Conservation (phyloP, 2,888 invertebrate genomes). For the Caenorhabditis becei region DNA sequence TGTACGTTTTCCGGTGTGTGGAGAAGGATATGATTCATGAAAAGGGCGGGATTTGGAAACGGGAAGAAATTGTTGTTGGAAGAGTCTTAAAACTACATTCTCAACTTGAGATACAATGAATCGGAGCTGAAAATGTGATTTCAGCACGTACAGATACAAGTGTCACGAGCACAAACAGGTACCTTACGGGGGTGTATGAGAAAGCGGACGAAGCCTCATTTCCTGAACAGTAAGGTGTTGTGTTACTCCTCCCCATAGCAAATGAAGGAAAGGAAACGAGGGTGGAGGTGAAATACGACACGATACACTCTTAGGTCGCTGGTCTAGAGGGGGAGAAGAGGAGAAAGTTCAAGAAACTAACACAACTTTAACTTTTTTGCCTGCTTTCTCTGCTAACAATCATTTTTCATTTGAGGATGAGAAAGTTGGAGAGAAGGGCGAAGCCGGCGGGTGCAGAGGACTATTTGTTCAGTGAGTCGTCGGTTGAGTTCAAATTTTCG, state of each 20-base stretch:
- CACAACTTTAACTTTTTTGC: constrained; percentile 21
- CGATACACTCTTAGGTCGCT: constrained; percentile 23
- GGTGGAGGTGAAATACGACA: constrained; percentile 50
- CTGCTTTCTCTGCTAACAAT: background rate
- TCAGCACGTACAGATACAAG: too few relatives aligned
- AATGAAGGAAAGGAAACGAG: constrained; percentile 33
- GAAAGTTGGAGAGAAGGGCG: background rate
- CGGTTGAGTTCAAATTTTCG: constrained; percentile 1
- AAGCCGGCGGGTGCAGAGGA: constrained; percentile 7
- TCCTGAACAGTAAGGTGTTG: constrained; percentile 24
- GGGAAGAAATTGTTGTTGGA: background rate
- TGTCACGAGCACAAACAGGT: too few relatives aligned
- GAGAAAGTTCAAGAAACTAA: constrained; percentile 27
- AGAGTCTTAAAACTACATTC: background rate
- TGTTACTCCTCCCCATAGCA: background rate
- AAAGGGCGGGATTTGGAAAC: background rate
- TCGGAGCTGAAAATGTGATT: too few relatives aligned
- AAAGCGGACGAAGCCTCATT: background rate
- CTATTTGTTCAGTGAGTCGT: background rate
- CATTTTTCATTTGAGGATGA: constrained; percentile 5
- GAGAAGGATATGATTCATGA: background rate
- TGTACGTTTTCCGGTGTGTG: background rate
- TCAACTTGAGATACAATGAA: too few relatives aligned
- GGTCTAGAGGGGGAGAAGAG: constrained; percentile 11
- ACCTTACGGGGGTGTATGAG: too few relatives aligned